phyloP scores from a whole-genome alignment of 2,113 vertebrate species.

The Menura novaehollandiae region DNA sequence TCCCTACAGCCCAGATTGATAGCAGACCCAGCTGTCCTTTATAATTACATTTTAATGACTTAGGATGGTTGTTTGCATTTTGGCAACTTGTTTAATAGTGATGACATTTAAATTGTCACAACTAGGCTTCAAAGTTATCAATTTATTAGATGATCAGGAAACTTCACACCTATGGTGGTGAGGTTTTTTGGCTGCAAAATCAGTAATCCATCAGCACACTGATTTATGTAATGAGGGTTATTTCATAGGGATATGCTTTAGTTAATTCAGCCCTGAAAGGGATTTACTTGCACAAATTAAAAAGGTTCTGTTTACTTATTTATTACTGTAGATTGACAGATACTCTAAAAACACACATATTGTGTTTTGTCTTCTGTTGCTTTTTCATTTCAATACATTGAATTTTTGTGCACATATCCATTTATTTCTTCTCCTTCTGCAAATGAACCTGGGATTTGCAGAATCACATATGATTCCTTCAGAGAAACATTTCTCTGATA shows the following conservation, averaged over 20 bases:
- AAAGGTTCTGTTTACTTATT: conserved; percentile 55
- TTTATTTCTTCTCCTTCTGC: not conserved
- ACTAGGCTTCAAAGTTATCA: conserved; percentile 60
- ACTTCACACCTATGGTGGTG: conserved; percentile 39
- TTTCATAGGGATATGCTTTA: conserved; percentile 25
- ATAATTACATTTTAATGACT: conserved; percentile 68
- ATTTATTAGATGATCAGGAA: conserved; percentile 65
- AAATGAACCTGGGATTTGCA: conserved; percentile 40
- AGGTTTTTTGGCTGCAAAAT: conserved; percentile 41
- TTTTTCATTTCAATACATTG: conserved; percentile 26
- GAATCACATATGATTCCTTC: not conserved
- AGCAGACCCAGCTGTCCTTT: conserved; percentile 62
- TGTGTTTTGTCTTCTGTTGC: conserved; percentile 24
- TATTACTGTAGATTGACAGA: conserved; percentile 45
- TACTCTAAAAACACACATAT: conserved; percentile 41
- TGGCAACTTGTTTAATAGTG: conserved; percentile 68
- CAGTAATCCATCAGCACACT: conserved; percentile 17
- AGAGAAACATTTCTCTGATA: not conserved
- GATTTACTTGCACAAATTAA: conserved; percentile 25
- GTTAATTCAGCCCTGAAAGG: conserved; percentile 43
- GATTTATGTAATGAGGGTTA: conserved; percentile 43
- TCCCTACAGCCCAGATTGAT: conserved; percentile 53
- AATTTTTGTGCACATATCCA: not conserved
- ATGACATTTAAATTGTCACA: conserved; percentile 71
- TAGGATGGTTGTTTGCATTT: conserved; percentile 61